Evolutionary conservation across 1,140 invertebrate genomes (phyloP), one percentile per base, ranked within the genome.

Genomic region (Tigriopus japonicus): DNA sequence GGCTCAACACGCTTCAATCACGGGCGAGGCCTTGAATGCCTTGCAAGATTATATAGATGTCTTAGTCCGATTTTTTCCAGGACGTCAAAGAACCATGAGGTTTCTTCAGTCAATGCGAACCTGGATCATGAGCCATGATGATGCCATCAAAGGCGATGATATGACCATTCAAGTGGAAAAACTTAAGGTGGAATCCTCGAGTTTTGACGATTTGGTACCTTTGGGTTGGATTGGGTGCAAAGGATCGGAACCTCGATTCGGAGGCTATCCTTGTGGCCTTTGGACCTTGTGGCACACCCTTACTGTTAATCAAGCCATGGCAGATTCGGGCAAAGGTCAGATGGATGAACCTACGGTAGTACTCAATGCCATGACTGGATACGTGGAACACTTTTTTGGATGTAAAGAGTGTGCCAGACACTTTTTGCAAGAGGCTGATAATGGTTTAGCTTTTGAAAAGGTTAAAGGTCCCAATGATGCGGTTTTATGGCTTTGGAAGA

Each of bases 261-360:
- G 94, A 52, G 90, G 92, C n/a, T 98, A 90, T 70, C 87, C 92
- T 0, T 99, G 95, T 74, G 83, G 87, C 0, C 72, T 98, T 14
- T 99, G 95, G 95, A 86, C 80, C 41, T 74, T 94, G 61, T 98
- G 97, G 70, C 95, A 98, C 69, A 86, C 84, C 49, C 71, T 98
- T 21, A 91, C 88, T 10, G 85, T 95, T 0, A 83, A 83, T 69
- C 71, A 74, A 19, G 82, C 83, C 52, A 78, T 80, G 0, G 71
- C 75, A 13, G 69, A 73, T 72, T 63, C 67, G 58, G 28, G 3
- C 28, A 64, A 66, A 55, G 66, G 68, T 55, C 59, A 65, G 24
- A 64, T 61, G 19, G 66, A 64, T 43, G 65, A 71, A 49, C 78
- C 81, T 0, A 69, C 73, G 15, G 77, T 81, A 67, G 81, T 95